These are phyloP conservation scores for Drosophila mayaguana DNA, from an alignment of 2,888 invertebrate species.

Conservation along the genomic window DNA sequence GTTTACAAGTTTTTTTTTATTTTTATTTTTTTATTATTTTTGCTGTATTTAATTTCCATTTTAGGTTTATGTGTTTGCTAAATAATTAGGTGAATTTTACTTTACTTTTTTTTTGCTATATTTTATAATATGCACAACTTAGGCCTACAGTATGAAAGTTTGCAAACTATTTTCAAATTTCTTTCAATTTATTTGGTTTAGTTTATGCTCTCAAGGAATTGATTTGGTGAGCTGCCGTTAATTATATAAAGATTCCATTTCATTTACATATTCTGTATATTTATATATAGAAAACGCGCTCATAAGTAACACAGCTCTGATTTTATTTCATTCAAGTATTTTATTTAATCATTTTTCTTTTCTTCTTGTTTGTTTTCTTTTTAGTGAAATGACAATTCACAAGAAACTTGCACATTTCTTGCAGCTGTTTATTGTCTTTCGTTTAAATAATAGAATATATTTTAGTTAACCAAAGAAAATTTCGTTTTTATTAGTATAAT, in stretches of 20 bases:
- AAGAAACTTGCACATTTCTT: conserved; percentile 39
- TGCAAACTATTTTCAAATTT: conserved; percentile 56
- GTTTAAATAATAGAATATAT: conserved; percentile 29
- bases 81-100: conserved; percentile 48
- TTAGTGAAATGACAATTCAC: conserved; percentile 68
- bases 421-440: conserved; percentile 68
- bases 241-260: conserved; percentile 41
- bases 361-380: not conserved
- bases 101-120: conserved; percentile 30
- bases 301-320: conserved; percentile 73
- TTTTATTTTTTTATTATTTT: conserved; percentile 7
- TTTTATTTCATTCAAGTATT: conserved; percentile 31
- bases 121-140: conserved; percentile 71
- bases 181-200: conserved; percentile 25
- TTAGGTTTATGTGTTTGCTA: conserved; percentile 42
- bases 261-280: conserved; percentile 36
- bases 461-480: conserved; percentile 21
- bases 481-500: conserved; percentile 1
- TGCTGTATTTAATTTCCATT: conserved; percentile 7
- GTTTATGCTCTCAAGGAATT: conserved; percentile 41
- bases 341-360: conserved; percentile 1
- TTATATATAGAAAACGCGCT: conserved; percentile 63
- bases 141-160: conserved; percentile 74
- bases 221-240: conserved; percentile 40
- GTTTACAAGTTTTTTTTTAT: conserved; percentile 67